A percentile compares a stretch with the other conserved stretches of the same genome.
Evolutionary conservation across 2,113 vertebrate genomes (phyloP).

Genomic region (Thoracochromis brauschi): DNA sequence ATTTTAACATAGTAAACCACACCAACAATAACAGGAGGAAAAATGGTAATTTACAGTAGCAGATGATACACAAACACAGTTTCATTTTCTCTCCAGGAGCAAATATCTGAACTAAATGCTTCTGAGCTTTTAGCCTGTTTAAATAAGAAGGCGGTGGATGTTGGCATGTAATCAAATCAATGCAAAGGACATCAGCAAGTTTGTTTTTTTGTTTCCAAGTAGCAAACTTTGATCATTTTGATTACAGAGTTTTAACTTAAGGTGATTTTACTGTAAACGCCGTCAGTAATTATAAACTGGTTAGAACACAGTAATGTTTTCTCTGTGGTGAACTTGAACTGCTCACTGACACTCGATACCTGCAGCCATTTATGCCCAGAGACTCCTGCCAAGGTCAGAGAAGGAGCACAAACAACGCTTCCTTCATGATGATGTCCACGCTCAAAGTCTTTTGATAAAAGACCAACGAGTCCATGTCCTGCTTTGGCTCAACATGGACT

Average conservation of each 20-base stretch:
- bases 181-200: not conserved
- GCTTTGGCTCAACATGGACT: not conserved
- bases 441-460: not conserved
- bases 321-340: slow-evolving; percentile 19
- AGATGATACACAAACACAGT: not conserved
- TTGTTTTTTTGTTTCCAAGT: not conserved
- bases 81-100: not conserved
- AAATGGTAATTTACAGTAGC: not conserved
- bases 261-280: not conserved
- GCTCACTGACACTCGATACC: slow-evolving; percentile 25
- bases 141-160: not conserved
- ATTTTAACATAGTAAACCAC: not conserved
- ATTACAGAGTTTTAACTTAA: not conserved
- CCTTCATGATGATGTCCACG: not conserved
- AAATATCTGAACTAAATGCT: not conserved
- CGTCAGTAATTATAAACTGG: not conserved
- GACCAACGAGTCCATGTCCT: not conserved
- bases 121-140: not conserved
- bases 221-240: not conserved
- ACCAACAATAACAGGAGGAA: not conserved
- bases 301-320: not conserved
- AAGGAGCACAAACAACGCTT: not conserved
- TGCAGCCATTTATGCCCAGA: not conserved
- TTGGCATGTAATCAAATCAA: not conserved
- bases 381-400: slow-evolving; percentile 18